phyloP scores from a whole-genome alignment of 2,888 invertebrate genomes.

The Lithophane ornitopus region DNA sequence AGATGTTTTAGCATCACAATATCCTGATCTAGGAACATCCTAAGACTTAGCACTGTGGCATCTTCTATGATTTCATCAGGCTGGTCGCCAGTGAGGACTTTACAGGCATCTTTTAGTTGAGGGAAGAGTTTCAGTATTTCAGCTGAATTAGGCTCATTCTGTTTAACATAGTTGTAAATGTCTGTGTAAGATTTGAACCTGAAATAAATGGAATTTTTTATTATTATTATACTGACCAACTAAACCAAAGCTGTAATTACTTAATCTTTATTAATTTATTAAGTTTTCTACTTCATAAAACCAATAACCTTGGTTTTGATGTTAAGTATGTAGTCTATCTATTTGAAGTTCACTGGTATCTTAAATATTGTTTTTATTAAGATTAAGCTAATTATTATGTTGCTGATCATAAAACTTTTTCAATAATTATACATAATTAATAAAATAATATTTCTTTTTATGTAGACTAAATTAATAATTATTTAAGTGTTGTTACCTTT shows the following conservation, averaged over 20 bases:
- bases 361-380: neutral
- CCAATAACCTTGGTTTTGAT: neutral
- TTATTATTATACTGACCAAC: neutral
- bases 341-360: neutral
- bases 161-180: slow-evolving; percentile 84
- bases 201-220: slow-evolving; percentile 37
- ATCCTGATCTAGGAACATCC: slow-evolving; percentile 91
- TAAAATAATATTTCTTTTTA: neutral
- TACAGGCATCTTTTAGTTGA: slow-evolving; percentile 79
- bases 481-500: slow-evolving; percentile 75
- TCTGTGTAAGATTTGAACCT: slow-evolving; percentile 89
- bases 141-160: slow-evolving; percentile 77
- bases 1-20: slow-evolving; percentile 91
- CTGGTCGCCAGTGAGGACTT: slow-evolving; percentile 89
- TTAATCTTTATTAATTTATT: neutral
- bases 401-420: no score
- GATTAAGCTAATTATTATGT: neutral
- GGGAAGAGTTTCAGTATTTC: slow-evolving; percentile 79
- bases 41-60: slow-evolving; percentile 91
- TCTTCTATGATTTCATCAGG: slow-evolving; percentile 91
- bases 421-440: neutral
- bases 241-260: neutral
- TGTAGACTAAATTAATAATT: neutral
- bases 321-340: neutral
- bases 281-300: neutral